These are phyloP conservation scores for Macroteleia sp. DNA, from an alignment of 2,888 invertebrate species.

Conservation along the genomic window DNA sequence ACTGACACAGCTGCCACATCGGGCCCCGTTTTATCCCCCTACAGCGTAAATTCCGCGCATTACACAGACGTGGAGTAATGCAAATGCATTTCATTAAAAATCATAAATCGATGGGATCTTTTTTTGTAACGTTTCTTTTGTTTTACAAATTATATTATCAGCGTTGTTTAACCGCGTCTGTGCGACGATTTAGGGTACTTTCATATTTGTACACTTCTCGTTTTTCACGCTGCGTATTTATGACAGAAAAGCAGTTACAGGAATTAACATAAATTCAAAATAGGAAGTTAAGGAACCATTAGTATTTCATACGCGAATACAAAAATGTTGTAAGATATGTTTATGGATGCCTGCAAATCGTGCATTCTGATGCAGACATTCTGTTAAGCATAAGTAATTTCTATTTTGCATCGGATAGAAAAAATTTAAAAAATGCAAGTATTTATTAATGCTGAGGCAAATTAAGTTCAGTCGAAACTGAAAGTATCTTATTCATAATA, in stretches of 20 bases:
- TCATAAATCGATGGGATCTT: conserved; percentile 1
- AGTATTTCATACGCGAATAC: conserved; percentile 42
- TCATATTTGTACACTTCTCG: conserved; percentile 40
- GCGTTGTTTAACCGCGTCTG: neutral
- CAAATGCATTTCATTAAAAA: conserved; percentile 23
- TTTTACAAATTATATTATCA: conserved; percentile 36
- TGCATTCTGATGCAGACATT: conserved; percentile 50
- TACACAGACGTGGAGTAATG: neutral
- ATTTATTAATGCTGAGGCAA: too few relatives aligned
- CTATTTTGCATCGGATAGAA: conserved; percentile 29
- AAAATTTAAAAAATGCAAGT: conserved; percentile 20
- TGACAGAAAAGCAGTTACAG: conserved; percentile 36
- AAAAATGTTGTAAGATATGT: conserved; percentile 45
- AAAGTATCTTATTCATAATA: too few relatives aligned
- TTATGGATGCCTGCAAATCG: conserved; percentile 50
- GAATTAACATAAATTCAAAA: conserved; percentile 38
- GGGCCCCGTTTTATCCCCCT: conserved; percentile 30
- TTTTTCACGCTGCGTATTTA: conserved; percentile 22
- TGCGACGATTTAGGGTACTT: neutral
- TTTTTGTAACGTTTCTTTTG: conserved; percentile 8
- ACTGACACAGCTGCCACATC: conserved; percentile 34
- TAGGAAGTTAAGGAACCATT: conserved; percentile 27
- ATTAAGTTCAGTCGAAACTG: too few relatives aligned
- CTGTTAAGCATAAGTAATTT: conserved; percentile 53
- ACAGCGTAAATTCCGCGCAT: conserved; percentile 14